phyloP scores from a whole-genome alignment of 2,797 vertebrate genomes.

The Carcharodon carcharias region DNA sequence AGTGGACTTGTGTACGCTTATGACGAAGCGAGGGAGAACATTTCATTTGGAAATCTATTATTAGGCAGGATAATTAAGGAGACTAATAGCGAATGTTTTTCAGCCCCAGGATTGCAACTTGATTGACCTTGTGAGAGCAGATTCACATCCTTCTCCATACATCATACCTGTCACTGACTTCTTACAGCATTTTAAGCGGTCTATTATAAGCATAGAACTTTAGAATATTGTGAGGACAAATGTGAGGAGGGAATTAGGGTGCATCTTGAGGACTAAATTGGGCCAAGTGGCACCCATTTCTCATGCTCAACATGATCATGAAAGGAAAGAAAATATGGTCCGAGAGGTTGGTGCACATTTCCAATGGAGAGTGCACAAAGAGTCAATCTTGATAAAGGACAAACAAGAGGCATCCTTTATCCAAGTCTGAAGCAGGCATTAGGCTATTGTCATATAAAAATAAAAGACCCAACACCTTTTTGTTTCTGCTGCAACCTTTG shows the following conservation, averaged over 20 bases:
- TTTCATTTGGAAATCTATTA: constrained; percentile 3
- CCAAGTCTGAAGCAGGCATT: background rate
- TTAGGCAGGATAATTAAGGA: constrained; percentile 17
- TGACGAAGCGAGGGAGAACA: background rate
- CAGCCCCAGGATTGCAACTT: background rate
- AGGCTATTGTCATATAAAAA: background rate
- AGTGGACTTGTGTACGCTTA: background rate
- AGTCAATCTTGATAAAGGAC: background rate
- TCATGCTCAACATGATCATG: background rate
- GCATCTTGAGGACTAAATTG: background rate
- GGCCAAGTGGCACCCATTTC: background rate
- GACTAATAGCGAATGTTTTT: background rate
- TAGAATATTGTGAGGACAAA: background rate
- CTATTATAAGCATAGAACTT: background rate
- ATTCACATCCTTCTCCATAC: background rate
- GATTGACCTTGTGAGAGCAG: background rate
- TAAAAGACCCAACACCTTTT: background rate
- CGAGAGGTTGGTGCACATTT: background rate
- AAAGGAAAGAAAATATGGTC: background rate
- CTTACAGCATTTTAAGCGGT: background rate
- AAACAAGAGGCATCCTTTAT: background rate
- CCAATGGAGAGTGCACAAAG: background rate
- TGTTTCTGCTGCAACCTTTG: background rate
- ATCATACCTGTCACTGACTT: background rate
- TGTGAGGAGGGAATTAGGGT: background rate